Base-by-base conservation (phyloP, 2,797 vertebrate species). In the Artibeus jamaicensis region DNA sequence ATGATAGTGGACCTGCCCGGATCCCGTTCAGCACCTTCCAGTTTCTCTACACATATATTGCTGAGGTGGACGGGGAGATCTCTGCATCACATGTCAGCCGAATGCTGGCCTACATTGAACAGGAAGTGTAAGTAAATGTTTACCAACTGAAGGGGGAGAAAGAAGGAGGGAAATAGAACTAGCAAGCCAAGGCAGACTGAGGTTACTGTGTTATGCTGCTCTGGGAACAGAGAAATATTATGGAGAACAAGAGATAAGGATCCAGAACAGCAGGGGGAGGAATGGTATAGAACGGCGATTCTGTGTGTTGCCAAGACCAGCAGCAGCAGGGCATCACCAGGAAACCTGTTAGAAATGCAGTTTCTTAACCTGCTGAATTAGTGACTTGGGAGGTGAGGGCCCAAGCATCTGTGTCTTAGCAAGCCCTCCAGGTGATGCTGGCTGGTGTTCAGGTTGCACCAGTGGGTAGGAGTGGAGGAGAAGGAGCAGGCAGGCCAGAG, bases 11-110 rank as follows among this genome's bases (percentile, higher is more conserved):
- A 83, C 96, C 93, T 16, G 91, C 97, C 65, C 96, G 97, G 77
- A 98, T 98, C 48, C 97, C 98, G 53, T 98, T 98, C 70, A 97
- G 98, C 55, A 98, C 98, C 55, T 99, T 98, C 95, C 97, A 98
- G 86, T 98, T 98, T 93, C 98, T 98, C 86, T 98, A 98, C 89
- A 98, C 96, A 0, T 98, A 98, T 16, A 98, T 98, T 14, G 98
- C 98, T 6, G 97, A 98, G 89, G 95, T 98, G 37, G 98, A 98
- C 9, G 98, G 98, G n/a, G 98, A 98, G 89, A 98, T 98, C 93
- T 98, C 98, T 37, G 97, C 98, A 68, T 96, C 97, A 4, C 98
- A 98, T 0, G 97, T 98, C 71, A 98, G 98, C 81, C 96, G 97
- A 82, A 98, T 98, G 97, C 97, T 98, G 26, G 97, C 95, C 94